A percentile compares a stretch with the other conserved stretches of the same genome.
Conservation (phyloP, 2,113 vertebrate genomes). For the Pagrus major region DNA sequence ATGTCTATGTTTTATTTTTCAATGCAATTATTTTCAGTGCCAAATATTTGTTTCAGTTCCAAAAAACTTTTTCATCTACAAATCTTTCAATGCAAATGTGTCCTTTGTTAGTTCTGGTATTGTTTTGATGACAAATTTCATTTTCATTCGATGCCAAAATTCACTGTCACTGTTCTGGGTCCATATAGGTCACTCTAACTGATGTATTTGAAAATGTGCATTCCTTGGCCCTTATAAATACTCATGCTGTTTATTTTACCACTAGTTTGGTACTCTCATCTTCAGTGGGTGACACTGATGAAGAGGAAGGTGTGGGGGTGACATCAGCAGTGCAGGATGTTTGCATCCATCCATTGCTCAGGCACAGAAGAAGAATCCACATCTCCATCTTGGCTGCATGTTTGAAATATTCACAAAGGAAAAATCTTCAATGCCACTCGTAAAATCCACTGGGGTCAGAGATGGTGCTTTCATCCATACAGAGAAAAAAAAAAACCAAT, state of each 20-base stretch:
- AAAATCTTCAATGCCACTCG: not conserved
- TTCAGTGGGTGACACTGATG: conserved; percentile 67
- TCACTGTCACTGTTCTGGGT: no score
- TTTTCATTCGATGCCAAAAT: no score
- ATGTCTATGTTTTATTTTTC: no score
- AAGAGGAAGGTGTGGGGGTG: conserved; percentile 25
- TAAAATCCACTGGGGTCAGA: not conserved
- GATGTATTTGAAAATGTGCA: not conserved
- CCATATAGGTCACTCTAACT: not conserved
- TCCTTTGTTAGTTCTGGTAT: no score
- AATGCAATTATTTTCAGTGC: no score
- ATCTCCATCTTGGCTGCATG: conserved; percentile 61
- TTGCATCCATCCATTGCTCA: conserved; percentile 37
- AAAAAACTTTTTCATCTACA: no score
- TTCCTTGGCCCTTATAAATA: not conserved
- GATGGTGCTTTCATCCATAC: not conserved
- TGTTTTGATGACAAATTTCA: no score
- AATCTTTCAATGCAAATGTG: no score
- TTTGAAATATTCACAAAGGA: not conserved
- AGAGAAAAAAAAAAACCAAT: not conserved
- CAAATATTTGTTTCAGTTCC: no score
- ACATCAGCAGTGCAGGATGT: not conserved
- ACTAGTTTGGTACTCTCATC: conserved; percentile 75
- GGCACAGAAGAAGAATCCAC: conserved; percentile 55
- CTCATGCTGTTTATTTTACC: conserved; percentile 60